These are phyloP conservation scores for Achroia grisella DNA, from an alignment of 1,140 invertebrate species.

Conservation along the genomic window DNA sequence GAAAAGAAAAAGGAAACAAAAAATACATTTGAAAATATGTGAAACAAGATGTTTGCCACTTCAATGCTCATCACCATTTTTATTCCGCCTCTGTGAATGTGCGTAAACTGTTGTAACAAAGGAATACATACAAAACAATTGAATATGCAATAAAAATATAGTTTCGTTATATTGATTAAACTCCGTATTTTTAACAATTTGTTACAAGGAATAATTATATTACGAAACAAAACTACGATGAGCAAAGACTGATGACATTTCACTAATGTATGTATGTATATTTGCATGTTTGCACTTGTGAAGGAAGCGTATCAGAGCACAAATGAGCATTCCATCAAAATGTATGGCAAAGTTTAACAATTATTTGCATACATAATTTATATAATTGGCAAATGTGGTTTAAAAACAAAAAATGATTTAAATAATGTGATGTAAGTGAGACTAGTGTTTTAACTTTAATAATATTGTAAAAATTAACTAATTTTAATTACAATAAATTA, in stretches of 20 bases:
- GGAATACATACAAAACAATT: slow-evolving; percentile 1
- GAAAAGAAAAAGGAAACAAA: slow-evolving; percentile 24
- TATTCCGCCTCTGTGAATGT: not conserved
- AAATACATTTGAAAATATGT: slow-evolving; percentile 71
- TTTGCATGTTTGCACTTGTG: slow-evolving; percentile 33
- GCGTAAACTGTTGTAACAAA: not conserved
- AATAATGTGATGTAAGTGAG: too few relatives aligned
- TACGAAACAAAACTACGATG: slow-evolving; percentile 40
- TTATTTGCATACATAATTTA: too few relatives aligned
- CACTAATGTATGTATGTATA: slow-evolving; percentile 26
- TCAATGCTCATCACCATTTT: slow-evolving; percentile 61
- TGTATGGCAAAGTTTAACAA: too few relatives aligned
- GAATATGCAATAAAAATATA: not conserved
- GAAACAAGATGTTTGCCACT: slow-evolving; percentile 55
- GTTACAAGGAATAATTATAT: slow-evolving; percentile 1
- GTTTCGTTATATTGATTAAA: slow-evolving; percentile 7
- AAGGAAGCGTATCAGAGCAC: slow-evolving; percentile 41
- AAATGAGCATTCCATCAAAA: slow-evolving; percentile 9
- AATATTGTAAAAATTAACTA: too few relatives aligned
- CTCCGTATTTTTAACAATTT: not conserved
- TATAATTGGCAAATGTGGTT: too few relatives aligned
- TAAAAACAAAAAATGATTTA: too few relatives aligned
- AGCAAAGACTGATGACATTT: slow-evolving; percentile 52
- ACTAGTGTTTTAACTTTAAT: too few relatives aligned
- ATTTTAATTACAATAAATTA: too few relatives aligned